phyloP scores from a whole-genome alignment of 2,888 invertebrate species.

The Lycocerus yunnanus region DNA sequence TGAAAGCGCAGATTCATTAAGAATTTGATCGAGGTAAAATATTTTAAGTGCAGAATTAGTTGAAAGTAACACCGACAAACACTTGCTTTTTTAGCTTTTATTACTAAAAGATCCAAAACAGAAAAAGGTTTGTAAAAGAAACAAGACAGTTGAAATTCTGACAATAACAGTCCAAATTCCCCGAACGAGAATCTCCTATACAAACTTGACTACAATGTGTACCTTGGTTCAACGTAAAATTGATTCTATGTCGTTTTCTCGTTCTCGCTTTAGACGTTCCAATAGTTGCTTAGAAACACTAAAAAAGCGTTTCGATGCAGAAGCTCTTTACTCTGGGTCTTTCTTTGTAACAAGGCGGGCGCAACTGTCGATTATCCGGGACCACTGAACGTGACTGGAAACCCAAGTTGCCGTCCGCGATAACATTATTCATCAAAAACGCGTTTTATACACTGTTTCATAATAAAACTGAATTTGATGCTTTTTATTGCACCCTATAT shows the following conservation, averaged over 20 bases:
- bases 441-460: conserved; percentile 55
- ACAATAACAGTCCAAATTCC: conserved; percentile 55
- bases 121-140: conserved; percentile 40
- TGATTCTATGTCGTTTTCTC: conserved; percentile 38
- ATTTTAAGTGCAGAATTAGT: conserved; percentile 14
- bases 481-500: conserved; percentile 43
- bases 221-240: conserved; percentile 45
- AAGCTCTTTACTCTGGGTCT: conserved; percentile 17
- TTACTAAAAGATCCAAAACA: conserved; percentile 21
- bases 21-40: conserved; percentile 7
- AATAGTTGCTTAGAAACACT: conserved; percentile 2
- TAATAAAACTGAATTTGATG: conserved; percentile 55
- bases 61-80: conserved; percentile 26
- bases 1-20: neutral
- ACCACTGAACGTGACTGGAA: conserved; percentile 54
- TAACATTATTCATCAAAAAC: conserved; percentile 57
- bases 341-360: conserved; percentile 45
- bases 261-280: conserved; percentile 29
- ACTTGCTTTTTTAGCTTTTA: conserved; percentile 28
- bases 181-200: conserved; percentile 54
- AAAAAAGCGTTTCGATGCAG: conserved; percentile 13
- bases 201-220: conserved; percentile 52
- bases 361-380: conserved; percentile 54
- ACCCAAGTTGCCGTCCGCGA: conserved; percentile 46
- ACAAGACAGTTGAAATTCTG: conserved; percentile 52